Conservation (phyloP, 2,797 vertebrate genomes). For the Manis crassicaudata region DNA sequence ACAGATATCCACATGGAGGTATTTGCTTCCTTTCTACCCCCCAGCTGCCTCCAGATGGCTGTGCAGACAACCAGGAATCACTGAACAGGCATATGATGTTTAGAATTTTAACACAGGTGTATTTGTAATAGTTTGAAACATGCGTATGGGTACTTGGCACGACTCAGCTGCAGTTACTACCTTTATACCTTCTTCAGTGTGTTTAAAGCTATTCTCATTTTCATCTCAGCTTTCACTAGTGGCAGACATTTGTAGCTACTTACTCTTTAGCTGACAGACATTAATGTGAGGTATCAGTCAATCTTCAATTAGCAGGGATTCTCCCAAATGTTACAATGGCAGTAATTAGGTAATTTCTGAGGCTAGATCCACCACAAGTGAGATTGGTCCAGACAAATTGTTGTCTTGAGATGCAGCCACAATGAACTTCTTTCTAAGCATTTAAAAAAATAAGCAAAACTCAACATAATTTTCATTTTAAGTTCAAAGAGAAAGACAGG, state of each 20-base stretch:
- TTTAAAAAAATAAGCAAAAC: neutral
- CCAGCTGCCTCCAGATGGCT: neutral
- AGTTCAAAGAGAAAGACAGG: neutral
- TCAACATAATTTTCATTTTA: neutral
- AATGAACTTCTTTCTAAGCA: neutral
- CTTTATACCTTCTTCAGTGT: neutral
- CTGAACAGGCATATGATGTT: neutral
- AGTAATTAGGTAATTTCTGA: constrained; percentile 46
- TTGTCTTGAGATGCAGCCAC: neutral
- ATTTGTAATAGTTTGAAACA: neutral
- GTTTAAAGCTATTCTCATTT: neutral
- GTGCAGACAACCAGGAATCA: neutral
- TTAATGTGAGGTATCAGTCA: neutral
- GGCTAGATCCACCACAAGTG: neutral
- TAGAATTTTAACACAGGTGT: neutral
- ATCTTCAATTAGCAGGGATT: constrained; percentile 6
- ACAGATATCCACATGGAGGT: neutral
- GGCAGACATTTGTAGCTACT: neutral
- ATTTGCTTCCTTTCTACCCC: neutral
- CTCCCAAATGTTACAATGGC: neutral
- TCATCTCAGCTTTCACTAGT: neutral
- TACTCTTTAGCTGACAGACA: constrained; percentile 5
- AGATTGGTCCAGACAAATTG: neutral
- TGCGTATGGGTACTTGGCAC: neutral
- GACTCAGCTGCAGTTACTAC: neutral